Percentiles rank a stretch among this genome's conserved stretches.
Conservation (phyloP, 2,888 invertebrate genomes). For the Lithosia quadra region DNA sequence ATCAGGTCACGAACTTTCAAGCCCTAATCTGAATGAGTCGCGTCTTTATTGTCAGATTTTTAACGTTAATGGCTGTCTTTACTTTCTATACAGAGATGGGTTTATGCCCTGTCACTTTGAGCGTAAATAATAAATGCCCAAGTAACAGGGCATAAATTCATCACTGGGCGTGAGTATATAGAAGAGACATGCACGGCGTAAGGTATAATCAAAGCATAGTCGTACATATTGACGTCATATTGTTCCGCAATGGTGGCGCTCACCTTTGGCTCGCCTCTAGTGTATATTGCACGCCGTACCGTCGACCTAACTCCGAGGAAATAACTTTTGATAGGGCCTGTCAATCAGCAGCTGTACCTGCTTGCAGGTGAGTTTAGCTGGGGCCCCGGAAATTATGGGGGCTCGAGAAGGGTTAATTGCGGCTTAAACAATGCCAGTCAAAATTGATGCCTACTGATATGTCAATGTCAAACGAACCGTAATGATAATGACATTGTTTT, state of each 20-base stretch:
- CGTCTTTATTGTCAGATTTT: slow-evolving; percentile 12
- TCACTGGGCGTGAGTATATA: no score
- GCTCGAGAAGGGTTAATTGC: neutral
- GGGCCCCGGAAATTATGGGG: neutral
- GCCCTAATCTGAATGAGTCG: slow-evolving; percentile 26
- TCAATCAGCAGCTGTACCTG: neutral
- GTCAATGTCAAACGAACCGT: neutral
- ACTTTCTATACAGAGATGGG: slow-evolving; percentile 27
- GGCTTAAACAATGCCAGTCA: neutral
- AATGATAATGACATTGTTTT: neutral
- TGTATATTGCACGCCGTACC: no score
- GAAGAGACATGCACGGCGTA: no score
- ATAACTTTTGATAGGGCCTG: neutral
- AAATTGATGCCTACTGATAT: neutral
- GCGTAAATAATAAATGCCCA: no score
- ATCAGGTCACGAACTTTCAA: slow-evolving; percentile 35
- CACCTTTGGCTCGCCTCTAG: no score
- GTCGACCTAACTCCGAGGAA: neutral
- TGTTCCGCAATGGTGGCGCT: no score
- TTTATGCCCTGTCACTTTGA: slow-evolving; percentile 6
- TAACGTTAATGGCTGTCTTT: slow-evolving; percentile 9
- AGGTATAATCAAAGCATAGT: no score
- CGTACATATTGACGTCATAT: no score
- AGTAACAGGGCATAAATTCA: no score
- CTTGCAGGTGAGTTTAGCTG: no score